phyloP scores from a whole-genome alignment of 2,888 invertebrate species.

The Microctonus hyperodae region DNA sequence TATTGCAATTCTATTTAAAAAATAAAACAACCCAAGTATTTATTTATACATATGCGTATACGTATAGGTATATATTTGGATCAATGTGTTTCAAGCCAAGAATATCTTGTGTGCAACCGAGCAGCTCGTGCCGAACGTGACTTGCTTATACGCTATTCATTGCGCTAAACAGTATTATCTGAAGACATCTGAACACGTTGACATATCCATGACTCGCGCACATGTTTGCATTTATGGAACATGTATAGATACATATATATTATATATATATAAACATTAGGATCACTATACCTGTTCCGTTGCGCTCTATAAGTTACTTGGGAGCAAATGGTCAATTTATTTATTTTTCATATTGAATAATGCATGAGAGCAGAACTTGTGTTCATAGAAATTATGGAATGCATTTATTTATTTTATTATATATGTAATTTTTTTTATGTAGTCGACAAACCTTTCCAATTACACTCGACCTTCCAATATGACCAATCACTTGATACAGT shows the following conservation, averaged over 20 bases:
- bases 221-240: not conserved
- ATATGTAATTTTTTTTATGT: not conserved
- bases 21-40: too few relatives aligned
- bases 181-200: not conserved
- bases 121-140: slow-evolving; percentile 29
- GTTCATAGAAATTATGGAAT: not conserved
- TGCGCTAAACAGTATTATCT: slow-evolving; percentile 6
- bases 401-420: not conserved
- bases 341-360: slow-evolving; percentile 3
- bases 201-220: not conserved
- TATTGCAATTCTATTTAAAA: too few relatives aligned
- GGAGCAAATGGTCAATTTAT: slow-evolving; percentile 22
- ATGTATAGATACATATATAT: slow-evolving; percentile 25
- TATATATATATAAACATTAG: slow-evolving; percentile 34
- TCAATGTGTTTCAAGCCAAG: not conserved
- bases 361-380: not conserved
- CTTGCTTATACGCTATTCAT: slow-evolving; percentile 10
- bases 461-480: slow-evolving; percentile 3
- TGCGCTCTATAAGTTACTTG: slow-evolving; percentile 48
- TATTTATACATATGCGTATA: too few relatives aligned
- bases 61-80: too few relatives aligned
- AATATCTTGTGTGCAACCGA: not conserved
- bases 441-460: slow-evolving; percentile 5
- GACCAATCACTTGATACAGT: not conserved
- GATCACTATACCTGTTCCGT: slow-evolving; percentile 46